These are phyloP conservation scores for Sanderia malayensis DNA, from an alignment of 30 jellyfish, hydroid and myxozoan genomes.

Conservation along the genomic window DNA sequence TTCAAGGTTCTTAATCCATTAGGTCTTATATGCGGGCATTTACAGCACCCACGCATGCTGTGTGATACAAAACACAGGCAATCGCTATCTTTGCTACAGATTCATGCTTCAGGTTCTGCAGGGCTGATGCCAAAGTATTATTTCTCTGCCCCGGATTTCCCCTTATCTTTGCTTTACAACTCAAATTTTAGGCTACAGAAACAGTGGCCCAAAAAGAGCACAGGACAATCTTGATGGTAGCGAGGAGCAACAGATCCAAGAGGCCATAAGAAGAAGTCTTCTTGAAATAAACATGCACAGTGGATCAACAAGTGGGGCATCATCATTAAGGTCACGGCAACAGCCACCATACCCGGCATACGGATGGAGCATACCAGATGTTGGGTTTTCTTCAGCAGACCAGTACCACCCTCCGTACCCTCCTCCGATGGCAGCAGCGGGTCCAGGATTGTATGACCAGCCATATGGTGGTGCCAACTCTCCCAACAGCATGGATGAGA, in stretches of 20 bases:
- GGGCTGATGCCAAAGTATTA: too few species aligned
- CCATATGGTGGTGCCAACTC: neutral
- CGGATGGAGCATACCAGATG: constrained; percentile 52
- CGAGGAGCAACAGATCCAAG: constrained; percentile 54
- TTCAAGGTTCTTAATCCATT: too few species aligned
- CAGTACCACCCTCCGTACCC: constrained; percentile 8
- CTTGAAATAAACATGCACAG: constrained; percentile 15
- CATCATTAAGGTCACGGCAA: neutral
- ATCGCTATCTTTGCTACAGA: too few species aligned
- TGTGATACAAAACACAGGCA: too few species aligned
- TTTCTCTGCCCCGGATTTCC: too few species aligned
- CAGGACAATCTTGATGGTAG: constrained; percentile 1
- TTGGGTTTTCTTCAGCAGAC: constrained; percentile 1
- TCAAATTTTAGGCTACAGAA: neutral
- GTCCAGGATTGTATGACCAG: neutral
- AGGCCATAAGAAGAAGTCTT: constrained; percentile 70
- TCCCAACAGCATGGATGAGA: neutral
- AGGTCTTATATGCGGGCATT: too few species aligned
- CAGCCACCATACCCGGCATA: constrained; percentile 13
- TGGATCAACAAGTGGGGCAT: neutral
- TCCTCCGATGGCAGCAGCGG: too few species aligned
- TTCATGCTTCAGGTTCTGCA: too few species aligned
- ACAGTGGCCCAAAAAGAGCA: neutral
- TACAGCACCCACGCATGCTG: too few species aligned
- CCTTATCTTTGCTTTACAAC: too few species aligned